A percentile compares a stretch with the other conserved stretches of the same genome.
Evolutionary conservation across 2,888 invertebrate species (phyloP).

Genomic region (Phymatocera aterrima): DNA sequence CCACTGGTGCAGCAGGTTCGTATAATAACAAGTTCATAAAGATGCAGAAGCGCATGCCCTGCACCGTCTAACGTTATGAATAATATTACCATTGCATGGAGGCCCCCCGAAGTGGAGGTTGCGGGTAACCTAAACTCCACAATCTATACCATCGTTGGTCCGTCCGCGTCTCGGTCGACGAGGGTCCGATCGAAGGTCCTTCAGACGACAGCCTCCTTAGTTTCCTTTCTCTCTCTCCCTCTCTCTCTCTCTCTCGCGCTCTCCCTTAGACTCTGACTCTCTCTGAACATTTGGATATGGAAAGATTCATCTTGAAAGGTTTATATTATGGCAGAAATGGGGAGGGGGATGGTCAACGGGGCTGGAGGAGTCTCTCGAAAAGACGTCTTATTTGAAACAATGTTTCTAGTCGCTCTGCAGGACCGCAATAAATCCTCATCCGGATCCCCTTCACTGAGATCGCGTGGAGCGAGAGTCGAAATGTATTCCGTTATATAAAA

Average conservation of each 20-base stretch:
- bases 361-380: too few species aligned
- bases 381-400: conserved; percentile 73
- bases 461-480: conserved; percentile 72
- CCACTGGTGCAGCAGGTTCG: conserved; percentile 59
- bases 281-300: neutral
- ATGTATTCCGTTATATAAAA: conserved; percentile 63
- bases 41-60: conserved; percentile 64
- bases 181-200: conserved; percentile 21
- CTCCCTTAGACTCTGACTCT: too few species aligned
- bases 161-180: too few species aligned
- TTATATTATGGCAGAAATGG: conserved; percentile 22
- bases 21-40: conserved; percentile 73
- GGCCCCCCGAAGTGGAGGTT: conserved; percentile 41
- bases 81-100: conserved; percentile 43
- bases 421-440: conserved; percentile 73
- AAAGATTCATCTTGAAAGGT: conserved; percentile 6
- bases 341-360: neutral
- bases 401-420: conserved; percentile 62
- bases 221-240: too few species aligned
- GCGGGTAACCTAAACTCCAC: conserved; percentile 3
- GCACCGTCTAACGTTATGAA: conserved; percentile 42
- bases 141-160: neutral
- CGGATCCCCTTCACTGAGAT: conserved; percentile 49
- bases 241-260: too few species aligned
- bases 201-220: conserved; percentile 24